Evolutionary conservation across 2,888 invertebrate species (phyloP).

Genomic region (Parelbella ahira): DNA sequence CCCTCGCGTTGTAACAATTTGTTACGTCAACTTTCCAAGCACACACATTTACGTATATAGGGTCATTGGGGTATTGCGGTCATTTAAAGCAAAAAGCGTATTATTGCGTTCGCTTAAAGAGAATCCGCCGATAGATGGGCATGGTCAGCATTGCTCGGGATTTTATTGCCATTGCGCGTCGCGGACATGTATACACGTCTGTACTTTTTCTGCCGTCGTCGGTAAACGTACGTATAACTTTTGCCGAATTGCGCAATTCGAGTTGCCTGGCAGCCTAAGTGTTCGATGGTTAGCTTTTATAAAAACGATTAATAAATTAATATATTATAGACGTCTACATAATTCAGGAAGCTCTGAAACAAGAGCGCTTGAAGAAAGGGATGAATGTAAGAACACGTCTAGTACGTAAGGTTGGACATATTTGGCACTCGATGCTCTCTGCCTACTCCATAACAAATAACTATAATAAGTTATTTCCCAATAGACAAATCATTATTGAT

Average conservation of each 20-base stretch:
- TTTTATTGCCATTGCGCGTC: conserved; percentile 44
- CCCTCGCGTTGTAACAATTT: conserved; percentile 1
- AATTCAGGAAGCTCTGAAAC: too few species aligned
- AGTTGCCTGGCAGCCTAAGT: conserved; percentile 39
- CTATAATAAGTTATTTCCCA: conserved; percentile 40
- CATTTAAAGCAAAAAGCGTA: conserved; percentile 35
- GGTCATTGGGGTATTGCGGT: conserved; percentile 16
- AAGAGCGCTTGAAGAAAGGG: too few species aligned
- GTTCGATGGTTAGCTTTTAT: conserved; percentile 42
- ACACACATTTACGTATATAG: conserved; percentile 3
- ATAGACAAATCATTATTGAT: not conserved
- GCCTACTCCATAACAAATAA: too few species aligned
- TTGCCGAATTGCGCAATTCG: conserved; percentile 61
- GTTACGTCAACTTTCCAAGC: conserved; percentile 3
- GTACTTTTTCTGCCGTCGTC: conserved; percentile 50
- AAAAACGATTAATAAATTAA: too few species aligned
- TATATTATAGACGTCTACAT: too few species aligned
- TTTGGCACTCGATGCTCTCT: too few species aligned
- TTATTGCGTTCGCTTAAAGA: conserved; percentile 34
- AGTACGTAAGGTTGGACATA: too few species aligned
- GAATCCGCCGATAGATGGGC: conserved; percentile 45
- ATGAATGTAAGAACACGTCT: too few species aligned
- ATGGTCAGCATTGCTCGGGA: conserved; percentile 44
- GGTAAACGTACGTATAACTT: conserved; percentile 61
- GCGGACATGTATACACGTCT: conserved; percentile 48